A percentile compares a stretch with the other conserved stretches of the same genome.
phyloP scores from a whole-genome alignment of 2,888 invertebrate species.

The Helleia helle region DNA sequence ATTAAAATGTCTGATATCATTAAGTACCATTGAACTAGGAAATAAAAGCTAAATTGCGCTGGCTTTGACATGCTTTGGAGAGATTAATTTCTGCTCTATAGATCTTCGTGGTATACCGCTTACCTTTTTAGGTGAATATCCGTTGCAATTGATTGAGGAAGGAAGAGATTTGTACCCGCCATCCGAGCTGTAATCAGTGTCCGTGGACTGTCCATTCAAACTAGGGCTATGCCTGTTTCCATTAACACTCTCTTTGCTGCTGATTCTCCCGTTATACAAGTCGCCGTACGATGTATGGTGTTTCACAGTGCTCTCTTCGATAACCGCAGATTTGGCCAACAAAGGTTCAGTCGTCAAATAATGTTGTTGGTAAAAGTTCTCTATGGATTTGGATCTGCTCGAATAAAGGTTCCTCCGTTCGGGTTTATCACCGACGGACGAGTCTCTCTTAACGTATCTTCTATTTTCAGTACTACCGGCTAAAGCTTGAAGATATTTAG shows the following conservation, averaged over 20 bases:
- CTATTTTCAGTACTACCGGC: constrained; percentile 42
- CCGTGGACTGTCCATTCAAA: constrained; percentile 59
- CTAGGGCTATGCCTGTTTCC: constrained; percentile 58
- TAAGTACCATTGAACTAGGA: background rate
- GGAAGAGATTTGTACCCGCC: constrained; percentile 70
- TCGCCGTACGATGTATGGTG: constrained; percentile 67
- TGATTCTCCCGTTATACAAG: constrained; percentile 55
- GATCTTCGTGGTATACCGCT: constrained; percentile 67
- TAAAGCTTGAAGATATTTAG: constrained; percentile 63
- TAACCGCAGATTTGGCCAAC: constrained; percentile 37
- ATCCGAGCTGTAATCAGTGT: constrained; percentile 68
- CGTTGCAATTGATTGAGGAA: constrained; percentile 60
- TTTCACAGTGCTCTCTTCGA: constrained; percentile 49
- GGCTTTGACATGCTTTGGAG: constrained; percentile 59
- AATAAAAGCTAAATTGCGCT: constrained; percentile 41
- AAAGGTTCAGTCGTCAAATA: constrained; percentile 38
- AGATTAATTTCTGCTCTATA: constrained; percentile 58
- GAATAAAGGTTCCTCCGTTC: constrained; percentile 45
- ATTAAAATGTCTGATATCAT: background rate
- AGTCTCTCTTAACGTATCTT: constrained; percentile 53
- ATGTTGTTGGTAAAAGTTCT: constrained; percentile 56
- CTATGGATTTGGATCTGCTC: constrained; percentile 62
- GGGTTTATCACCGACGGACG: constrained; percentile 50
- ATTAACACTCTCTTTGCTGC: constrained; percentile 58
- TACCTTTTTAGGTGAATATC: constrained; percentile 51